Percentiles rank a stretch among this genome's conserved stretches.
phyloP scores from a whole-genome alignment of 2,888 invertebrate genomes.

The Ochropleura plecta region DNA sequence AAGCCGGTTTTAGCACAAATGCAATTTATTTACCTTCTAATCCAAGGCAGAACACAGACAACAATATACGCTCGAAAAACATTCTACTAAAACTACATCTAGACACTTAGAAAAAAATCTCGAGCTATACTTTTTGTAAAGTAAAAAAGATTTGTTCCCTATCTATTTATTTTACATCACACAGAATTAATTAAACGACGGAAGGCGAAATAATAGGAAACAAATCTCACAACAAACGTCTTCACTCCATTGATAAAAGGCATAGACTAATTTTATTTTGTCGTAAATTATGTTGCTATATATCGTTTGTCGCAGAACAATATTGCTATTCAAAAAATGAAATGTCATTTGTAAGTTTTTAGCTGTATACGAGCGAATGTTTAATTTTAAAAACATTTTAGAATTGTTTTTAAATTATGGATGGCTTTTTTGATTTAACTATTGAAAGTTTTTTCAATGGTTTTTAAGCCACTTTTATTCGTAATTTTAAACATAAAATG shows the following conservation, averaged over 20 bases:
- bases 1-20: slow-evolving; percentile 21
- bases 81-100: slow-evolving; percentile 87
- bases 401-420: background rate
- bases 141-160: slow-evolving; percentile 81
- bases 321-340: slow-evolving; percentile 51
- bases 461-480: background rate
- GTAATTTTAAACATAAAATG: background rate
- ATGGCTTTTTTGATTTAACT: too few species aligned
- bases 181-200: slow-evolving; percentile 83
- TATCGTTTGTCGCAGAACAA: slow-evolving; percentile 30
- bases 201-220: slow-evolving; percentile 88
- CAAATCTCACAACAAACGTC: slow-evolving; percentile 87
- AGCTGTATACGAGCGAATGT: background rate
- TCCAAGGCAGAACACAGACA: slow-evolving; percentile 87
- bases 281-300: slow-evolving; percentile 54
- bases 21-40: slow-evolving; percentile 84
- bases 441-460: too few species aligned
- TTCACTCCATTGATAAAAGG: slow-evolving; percentile 82
- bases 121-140: slow-evolving; percentile 79
- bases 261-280: slow-evolving; percentile 82
- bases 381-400: background rate
- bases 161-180: slow-evolving; percentile 85
- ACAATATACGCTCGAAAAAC: slow-evolving; percentile 87
- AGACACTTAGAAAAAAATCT: slow-evolving; percentile 79
- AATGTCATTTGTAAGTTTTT: slow-evolving; percentile 35